Conservation (phyloP, 2,888 invertebrate species). For the Acanthosepion lycidas region DNA sequence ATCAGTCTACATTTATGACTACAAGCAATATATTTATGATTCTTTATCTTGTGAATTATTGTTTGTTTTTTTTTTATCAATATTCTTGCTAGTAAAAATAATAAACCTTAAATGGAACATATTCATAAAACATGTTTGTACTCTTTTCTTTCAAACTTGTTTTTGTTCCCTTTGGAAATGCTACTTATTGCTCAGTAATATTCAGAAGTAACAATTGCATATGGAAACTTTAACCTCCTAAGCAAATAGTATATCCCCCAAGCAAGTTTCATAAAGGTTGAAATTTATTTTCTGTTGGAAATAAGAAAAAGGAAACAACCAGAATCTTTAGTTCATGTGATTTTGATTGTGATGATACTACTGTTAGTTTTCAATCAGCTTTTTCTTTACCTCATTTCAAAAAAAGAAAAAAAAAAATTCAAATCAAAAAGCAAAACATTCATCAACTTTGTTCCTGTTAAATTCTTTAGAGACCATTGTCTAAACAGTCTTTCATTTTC, state of each 20-base stretch:
- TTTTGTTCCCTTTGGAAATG: not conserved
- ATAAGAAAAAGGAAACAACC: not conserved
- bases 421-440: not conserved
- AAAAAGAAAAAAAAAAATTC: not conserved
- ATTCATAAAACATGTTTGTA: not conserved
- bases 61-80: not conserved
- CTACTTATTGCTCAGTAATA: not conserved
- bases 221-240: not conserved
- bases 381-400: not conserved
- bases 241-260: conserved; percentile 11
- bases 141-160: not conserved
- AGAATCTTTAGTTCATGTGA: not conserved
- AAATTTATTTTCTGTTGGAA: not conserved
- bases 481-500: conserved; percentile 33
- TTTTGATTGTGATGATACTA: not conserved
- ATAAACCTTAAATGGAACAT: not conserved
- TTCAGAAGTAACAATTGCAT: conserved; percentile 33
- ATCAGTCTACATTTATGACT: not conserved
- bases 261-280: not conserved
- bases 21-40: not conserved
- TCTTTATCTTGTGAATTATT: not conserved
- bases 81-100: not conserved
- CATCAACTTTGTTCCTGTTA: not conserved
- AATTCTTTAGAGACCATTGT: conserved; percentile 9
- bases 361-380: not conserved